Evolutionary conservation across 2,113 vertebrate genomes (phyloP).

Genomic region (Neotoma lepida): DNA sequence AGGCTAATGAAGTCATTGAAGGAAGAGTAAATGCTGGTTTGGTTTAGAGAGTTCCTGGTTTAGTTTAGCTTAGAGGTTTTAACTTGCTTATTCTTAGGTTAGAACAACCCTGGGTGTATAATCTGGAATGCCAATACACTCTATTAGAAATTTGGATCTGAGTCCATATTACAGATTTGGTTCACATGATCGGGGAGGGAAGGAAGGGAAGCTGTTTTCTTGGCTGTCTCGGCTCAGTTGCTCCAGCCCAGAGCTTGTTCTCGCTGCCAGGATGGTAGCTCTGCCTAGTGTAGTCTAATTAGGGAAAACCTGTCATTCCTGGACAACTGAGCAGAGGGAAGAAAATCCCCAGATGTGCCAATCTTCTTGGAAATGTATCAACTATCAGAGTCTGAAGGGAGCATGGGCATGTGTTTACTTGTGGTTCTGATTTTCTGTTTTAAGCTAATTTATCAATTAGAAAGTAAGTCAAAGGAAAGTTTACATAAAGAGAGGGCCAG

Average conservation of each 20-base stretch:
- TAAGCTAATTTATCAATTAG: slow-evolving; percentile 17
- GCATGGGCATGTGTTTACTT: neutral
- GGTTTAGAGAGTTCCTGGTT: neutral
- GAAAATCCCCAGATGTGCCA: neutral
- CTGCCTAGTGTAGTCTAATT: neutral
- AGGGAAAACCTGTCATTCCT: neutral
- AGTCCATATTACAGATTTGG: neutral
- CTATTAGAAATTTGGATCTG: neutral
- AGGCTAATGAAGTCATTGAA: neutral
- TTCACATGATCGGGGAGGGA: neutral
- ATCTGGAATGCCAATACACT: neutral
- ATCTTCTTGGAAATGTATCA: slow-evolving; percentile 19
- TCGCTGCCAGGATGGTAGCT: neutral
- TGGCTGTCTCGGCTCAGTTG: neutral
- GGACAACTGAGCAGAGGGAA: neutral
- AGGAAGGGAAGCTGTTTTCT: neutral
- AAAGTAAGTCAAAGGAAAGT: neutral
- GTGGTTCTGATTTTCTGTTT: slow-evolving; percentile 48
- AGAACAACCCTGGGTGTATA: neutral
- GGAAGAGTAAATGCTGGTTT: neutral
- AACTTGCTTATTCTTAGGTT: neutral
- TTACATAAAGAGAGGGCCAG: neutral
- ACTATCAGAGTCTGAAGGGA: neutral
- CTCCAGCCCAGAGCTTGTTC: neutral
- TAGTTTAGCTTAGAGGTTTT: neutral